These are phyloP conservation scores for Aspidiotus rigidus DNA, from an alignment of 2,888 invertebrate genomes.

Conservation along the genomic window DNA sequence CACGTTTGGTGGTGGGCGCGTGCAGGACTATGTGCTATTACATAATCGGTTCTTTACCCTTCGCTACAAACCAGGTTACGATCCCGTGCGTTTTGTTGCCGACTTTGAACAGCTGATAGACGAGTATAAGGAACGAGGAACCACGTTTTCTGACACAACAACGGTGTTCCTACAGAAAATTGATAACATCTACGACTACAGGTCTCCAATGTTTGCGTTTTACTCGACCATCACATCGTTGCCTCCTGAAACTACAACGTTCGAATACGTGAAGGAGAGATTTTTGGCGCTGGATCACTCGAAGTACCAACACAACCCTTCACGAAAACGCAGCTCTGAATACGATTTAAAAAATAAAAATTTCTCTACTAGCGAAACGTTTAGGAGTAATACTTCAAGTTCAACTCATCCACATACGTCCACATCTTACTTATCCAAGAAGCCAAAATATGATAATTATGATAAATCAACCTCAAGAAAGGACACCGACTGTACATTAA, in stretches of 20 bases:
- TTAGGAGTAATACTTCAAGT: neutral
- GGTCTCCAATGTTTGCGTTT: neutral
- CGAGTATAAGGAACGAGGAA: neutral
- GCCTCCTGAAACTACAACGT: neutral
- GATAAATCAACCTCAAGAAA: too few relatives aligned
- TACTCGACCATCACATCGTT: neutral
- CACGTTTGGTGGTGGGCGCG: neutral
- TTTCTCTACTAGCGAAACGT: neutral
- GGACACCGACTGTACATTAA: too few relatives aligned
- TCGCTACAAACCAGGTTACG: neutral
- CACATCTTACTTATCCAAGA: neutral
- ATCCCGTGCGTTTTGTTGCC: neutral
- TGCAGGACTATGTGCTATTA: neutral
- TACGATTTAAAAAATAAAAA: neutral
- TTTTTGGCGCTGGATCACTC: neutral
- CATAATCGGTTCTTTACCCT: neutral
- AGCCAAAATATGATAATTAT: neutral
- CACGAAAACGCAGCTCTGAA: too few relatives aligned
- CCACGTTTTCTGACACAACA: neutral
- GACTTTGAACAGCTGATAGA: neutral
- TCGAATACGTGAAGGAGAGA: neutral
- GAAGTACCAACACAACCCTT: too few relatives aligned
- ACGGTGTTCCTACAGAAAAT: neutral
- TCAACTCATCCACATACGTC: neutral
- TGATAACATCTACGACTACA: neutral